Base-by-base conservation (phyloP, 2,113 vertebrate genomes). In the Spilogale gracilis region DNA sequence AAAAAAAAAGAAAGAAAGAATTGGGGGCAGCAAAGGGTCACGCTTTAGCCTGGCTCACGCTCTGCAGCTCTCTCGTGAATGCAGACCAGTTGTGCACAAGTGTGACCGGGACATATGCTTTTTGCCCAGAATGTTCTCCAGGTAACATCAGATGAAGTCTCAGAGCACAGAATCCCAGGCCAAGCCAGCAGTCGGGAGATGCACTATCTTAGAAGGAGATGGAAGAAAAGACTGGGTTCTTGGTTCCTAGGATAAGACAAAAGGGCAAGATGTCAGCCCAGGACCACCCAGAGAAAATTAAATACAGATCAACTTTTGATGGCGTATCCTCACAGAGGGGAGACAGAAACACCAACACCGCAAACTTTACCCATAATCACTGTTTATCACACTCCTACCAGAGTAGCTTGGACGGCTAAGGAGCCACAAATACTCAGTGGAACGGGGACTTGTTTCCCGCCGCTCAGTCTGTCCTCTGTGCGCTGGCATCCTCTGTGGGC, bases 271-370 rank as follows among this genome's bases (percentile, higher is more conserved):
- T 91, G 96, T 97, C 95, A 97, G n/a, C 69, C 48, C 83, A 9
- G 60, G 97, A 98, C 97, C 96, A 98, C 96, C 98, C 97, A 97
- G 71, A 73, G 96, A 95, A 97, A 97, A 98, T 97, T 84, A 95
- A 96, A 94, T 76, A 89, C 96, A 96, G 93, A 97, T 74, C 67
- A 6, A 17, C 94, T 48, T 80, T 78, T 18, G 78, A n/a, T 13
- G 89, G 97, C 94, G 96, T 79, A 20, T 91, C 92, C 94, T 93
- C 89, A 87, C 91, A 84, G 85, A 84, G 73, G 38, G 32, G 56
- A 56, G 82, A 60, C 7, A 54, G 85, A 43, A 97, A 97, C 95
- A 86, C 95, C 94, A 95, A 94, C 96, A 95, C 74, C 74, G 9
- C 74, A 38, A 86, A 81, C 67, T 50, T 45, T 82, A 13, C 74